Evolutionary conservation across 2,797 vertebrate species (phyloP).

Genomic region (Zonotrichia albicollis): DNA sequence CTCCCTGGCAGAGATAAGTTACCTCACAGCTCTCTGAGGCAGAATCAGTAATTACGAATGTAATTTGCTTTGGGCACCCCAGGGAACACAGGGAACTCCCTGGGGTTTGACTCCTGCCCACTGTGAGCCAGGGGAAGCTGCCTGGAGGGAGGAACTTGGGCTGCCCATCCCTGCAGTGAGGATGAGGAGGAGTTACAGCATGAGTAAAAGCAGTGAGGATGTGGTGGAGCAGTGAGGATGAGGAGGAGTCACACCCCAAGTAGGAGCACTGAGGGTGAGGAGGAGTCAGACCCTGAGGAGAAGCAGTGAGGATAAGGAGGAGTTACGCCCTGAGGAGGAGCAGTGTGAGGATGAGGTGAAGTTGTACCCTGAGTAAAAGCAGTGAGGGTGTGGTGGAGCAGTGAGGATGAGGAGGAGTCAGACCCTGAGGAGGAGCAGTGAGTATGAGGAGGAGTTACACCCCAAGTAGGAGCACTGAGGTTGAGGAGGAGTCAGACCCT

Average conservation of each 20-base stretch:
- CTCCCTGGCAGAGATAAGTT: conserved; percentile 3
- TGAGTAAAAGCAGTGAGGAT: no score
- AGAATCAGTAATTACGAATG: background rate
- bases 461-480: background rate
- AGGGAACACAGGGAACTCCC: background rate
- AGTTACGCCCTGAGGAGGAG: no score
- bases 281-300: no score
- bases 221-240: no score
- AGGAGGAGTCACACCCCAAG: no score
- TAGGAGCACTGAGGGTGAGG: no score
- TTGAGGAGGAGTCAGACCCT: background rate
- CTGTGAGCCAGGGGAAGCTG: no score
- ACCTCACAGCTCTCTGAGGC: background rate
- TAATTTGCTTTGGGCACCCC: background rate
- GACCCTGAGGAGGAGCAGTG: background rate
- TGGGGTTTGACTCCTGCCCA: background rate
- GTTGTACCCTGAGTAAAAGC: background rate
- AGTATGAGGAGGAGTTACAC: background rate
- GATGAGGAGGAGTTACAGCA: no score
- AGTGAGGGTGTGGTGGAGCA: background rate
- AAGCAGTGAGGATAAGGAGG: no score
- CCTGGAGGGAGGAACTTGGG: no score
- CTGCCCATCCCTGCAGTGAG: no score
- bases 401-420: no score
- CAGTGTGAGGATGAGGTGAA: background rate